Evolutionary conservation across 2,113 vertebrate genomes (phyloP), one percentile per base, ranked within the genome.

Genomic region (Nannobrachium achirus): DNA sequence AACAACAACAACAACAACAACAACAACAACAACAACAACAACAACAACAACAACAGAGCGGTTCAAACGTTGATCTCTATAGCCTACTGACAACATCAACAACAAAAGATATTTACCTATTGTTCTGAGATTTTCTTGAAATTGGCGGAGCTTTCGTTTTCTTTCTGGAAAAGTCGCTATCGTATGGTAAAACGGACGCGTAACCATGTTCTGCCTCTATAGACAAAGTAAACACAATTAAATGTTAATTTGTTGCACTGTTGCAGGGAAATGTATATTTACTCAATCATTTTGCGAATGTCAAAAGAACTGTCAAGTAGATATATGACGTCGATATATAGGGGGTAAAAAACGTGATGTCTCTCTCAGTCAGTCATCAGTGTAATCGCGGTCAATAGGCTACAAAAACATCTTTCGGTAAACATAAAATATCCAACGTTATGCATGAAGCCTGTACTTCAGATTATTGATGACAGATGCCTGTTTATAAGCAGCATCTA

Each of bases 171-270:
- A 94, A 96, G 93, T 98, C 95, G 80, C 91, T 95, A 85, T 94
- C 94, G 93, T 94, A 98, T 59, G 97, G 97, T 91, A 98, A 93
- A 89, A 96, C 95, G 74, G 97, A 98, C 59, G 97, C 97, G 88
- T 99, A 99, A 84, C 97, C 97, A 88, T 99, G 97, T 86, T 99
- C 97, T 90, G 97, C 97, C 91, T 97, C 97, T 98, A 89, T 83
- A 68, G 90, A 91, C 88, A 92, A 89, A 93, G 81, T 84, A 87
- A 84, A 73, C 81, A 79, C 63, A 76, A 77, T 33, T 38, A 0
- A 41, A 40, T 51, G 68, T 76, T 75, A 58, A 57, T 50, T 41
- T 48, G 9, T 4, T 52, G 60, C 20, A 14, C 8, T 14, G 51
- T 61, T 73, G 70, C 8, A 51, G 9, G 15, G n/a, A 44, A 61